These are phyloP conservation scores for Goniozus legneri DNA, from an alignment of 1,140 invertebrate genomes.

Conservation along the genomic window DNA sequence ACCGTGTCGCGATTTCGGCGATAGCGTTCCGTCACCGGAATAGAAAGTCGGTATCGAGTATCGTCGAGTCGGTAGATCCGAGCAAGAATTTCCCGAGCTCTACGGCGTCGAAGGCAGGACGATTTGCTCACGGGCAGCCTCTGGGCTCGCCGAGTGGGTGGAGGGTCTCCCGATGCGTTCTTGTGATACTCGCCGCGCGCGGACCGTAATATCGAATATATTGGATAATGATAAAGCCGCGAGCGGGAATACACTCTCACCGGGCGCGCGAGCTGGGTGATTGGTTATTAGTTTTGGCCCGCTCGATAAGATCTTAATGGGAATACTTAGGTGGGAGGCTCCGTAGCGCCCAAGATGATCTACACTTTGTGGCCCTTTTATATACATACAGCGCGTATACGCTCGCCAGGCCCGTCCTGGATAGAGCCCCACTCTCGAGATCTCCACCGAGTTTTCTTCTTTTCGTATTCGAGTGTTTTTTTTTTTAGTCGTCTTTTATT, in stretches of 20 bases:
- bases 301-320: slow-evolving; percentile 46
- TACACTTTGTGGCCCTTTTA: slow-evolving; percentile 27
- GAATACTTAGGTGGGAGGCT: slow-evolving; percentile 49
- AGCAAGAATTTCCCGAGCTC: no score
- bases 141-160: no score
- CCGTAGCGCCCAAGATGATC: slow-evolving; percentile 41
- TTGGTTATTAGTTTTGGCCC: slow-evolving; percentile 50
- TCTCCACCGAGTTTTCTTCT: slow-evolving; percentile 12
- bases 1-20: no score
- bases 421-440: slow-evolving; percentile 31
- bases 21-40: no score
- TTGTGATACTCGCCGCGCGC: no score
- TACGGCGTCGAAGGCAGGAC: no score
- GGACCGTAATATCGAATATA: slow-evolving; percentile 35
- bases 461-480: not conserved
- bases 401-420: slow-evolving; percentile 24
- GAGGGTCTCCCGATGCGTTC: no score
- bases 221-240: slow-evolving; percentile 45
- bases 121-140: no score
- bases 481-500: no score
- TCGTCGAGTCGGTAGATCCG: no score
- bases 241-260: slow-evolving; percentile 33
- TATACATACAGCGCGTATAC: no score
- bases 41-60: no score
- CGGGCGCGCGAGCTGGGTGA: slow-evolving; percentile 27